Conservation (phyloP, 2,888 invertebrate species). For the Alloplasta piceator region DNA sequence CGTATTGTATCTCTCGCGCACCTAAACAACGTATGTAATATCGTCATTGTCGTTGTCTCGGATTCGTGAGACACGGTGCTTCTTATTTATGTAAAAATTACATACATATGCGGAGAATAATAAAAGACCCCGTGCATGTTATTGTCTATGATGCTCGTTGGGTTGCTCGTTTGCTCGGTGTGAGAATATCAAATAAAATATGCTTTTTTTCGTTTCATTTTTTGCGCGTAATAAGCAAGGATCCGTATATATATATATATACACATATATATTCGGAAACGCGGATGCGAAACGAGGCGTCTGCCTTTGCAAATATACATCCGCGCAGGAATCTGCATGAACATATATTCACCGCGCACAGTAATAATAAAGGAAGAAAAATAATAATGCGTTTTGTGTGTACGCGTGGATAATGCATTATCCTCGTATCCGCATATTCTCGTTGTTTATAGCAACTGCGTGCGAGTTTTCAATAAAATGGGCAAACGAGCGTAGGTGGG, state of each 20-base stretch:
- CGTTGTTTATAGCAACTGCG: conserved; percentile 50
- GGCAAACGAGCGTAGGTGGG: conserved; percentile 41
- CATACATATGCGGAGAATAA: conserved; percentile 1
- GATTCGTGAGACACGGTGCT: conserved; percentile 41
- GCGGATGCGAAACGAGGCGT: conserved; percentile 30
- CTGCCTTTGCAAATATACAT: conserved; percentile 30
- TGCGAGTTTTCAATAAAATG: conserved; percentile 5
- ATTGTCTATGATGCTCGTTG: conserved; percentile 45
- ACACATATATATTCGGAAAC: conserved; percentile 12
- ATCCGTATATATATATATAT: too few relatives aligned
- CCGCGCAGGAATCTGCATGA: too few relatives aligned
- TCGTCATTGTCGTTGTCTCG: conserved; percentile 34
- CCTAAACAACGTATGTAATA: conserved; percentile 20
- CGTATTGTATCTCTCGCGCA: conserved; percentile 26
- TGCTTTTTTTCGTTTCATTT: conserved; percentile 27
- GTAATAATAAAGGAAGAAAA: too few relatives aligned
- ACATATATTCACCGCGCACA: too few relatives aligned
- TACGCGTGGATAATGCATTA: conserved; percentile 65
- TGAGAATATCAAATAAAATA: conserved; percentile 22
- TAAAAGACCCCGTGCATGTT: conserved; percentile 27
- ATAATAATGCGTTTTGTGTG: conserved; percentile 48
- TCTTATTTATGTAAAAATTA: conserved; percentile 53
- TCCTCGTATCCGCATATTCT: conserved; percentile 35
- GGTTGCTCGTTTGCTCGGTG: conserved; percentile 26
- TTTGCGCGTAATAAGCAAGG: conserved; percentile 21